These are phyloP conservation scores for Pitta sordida DNA, from an alignment of 2,113 vertebrate species.

Conservation along the genomic window DNA sequence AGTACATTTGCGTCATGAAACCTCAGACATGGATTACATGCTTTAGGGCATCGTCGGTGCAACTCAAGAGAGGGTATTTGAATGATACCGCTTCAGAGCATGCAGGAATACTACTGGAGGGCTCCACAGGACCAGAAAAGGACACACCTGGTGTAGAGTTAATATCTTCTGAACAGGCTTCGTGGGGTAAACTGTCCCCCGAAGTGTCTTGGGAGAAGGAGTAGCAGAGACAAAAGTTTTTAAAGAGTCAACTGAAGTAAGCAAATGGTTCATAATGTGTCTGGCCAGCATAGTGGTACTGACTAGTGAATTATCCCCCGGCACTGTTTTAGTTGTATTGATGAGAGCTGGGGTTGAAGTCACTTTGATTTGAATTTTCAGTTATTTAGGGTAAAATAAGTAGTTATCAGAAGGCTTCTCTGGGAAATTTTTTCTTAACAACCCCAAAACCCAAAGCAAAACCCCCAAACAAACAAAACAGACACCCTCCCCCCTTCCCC, in stretches of 20 bases:
- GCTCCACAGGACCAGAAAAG: neutral
- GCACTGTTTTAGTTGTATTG: neutral
- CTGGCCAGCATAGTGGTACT: neutral
- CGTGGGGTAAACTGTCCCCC: neutral
- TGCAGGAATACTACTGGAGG: neutral
- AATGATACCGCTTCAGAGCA: neutral
- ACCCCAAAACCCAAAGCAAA: neutral
- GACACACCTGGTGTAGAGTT: neutral
- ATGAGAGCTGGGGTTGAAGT: neutral
- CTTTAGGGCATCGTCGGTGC: neutral
- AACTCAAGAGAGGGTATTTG: neutral
- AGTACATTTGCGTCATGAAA: rapidly evolving
- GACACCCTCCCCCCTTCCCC: too few species aligned
- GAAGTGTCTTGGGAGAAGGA: neutral
- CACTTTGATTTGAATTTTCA: neutral
- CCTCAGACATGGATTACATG: rapidly evolving
- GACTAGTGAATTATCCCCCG: neutral
- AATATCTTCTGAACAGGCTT: neutral
- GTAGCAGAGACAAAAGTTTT: neutral
- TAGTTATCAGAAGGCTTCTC: neutral
- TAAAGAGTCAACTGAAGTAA: neutral
- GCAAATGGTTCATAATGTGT: neutral
- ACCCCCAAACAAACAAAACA: neutral
- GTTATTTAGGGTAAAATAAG: neutral
- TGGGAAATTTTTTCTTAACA: neutral